Percentiles rank a stretch among this genome's conserved stretches.
Conservation (phyloP, 1,140 invertebrate species). For the Adoxophyes honmai region DNA sequence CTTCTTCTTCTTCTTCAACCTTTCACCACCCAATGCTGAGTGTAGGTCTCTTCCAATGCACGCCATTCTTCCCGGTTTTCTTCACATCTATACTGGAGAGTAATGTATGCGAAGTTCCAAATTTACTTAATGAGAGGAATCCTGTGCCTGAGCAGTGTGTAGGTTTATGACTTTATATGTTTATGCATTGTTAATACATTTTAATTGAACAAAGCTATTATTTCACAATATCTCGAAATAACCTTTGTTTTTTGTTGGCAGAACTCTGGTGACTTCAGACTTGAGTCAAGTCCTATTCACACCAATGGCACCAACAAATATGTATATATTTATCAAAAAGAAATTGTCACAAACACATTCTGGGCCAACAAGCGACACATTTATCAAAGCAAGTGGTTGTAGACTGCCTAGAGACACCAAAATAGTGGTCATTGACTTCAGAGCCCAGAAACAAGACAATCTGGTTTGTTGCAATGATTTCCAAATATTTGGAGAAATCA, state of each 20-base stretch:
- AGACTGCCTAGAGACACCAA: slow-evolving; percentile 53
- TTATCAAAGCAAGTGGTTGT: slow-evolving; percentile 43
- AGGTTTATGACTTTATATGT: no score
- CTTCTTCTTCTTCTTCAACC: no score
- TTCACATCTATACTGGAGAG: no score
- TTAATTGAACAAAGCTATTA: no score
- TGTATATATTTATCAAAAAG: slow-evolving; percentile 62
- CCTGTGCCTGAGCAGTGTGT: no score
- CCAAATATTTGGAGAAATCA: slow-evolving; percentile 49
- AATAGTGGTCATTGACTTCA: slow-evolving; percentile 52
- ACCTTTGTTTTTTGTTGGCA: slow-evolving; percentile 37
- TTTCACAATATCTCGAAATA: no score
- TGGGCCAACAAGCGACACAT: slow-evolving; percentile 46
- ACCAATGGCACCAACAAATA: slow-evolving; percentile 52
- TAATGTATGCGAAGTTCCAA: no score
- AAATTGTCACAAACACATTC: slow-evolving; percentile 26
- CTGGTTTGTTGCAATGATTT: slow-evolving; percentile 59
- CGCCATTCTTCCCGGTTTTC: no score
- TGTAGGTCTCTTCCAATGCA: no score
- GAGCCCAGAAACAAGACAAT: slow-evolving; percentile 34
- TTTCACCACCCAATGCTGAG: no score
- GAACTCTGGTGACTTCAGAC: slow-evolving; percentile 59
- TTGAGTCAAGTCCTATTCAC: slow-evolving; percentile 51
- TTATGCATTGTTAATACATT: no score
- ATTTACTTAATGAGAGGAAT: no score